Conservation (phyloP, 2,888 invertebrate genomes). For the Branchinecta sandiegonensis region DNA sequence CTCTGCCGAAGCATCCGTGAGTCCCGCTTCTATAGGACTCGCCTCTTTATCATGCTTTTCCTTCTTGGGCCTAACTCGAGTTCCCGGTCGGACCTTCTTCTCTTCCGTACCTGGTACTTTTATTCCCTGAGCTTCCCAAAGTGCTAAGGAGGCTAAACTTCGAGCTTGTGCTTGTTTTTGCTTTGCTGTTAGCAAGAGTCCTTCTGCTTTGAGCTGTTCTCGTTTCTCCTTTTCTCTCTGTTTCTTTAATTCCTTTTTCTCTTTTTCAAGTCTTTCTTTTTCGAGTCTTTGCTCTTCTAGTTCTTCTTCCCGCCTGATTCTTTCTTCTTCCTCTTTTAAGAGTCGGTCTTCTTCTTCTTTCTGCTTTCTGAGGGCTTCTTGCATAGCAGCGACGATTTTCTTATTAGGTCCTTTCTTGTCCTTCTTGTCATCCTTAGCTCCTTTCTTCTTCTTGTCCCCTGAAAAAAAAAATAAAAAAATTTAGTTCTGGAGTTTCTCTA, state of each 20-base stretch:
- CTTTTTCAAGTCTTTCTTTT: conserved; percentile 53
- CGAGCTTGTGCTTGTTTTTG: conserved; percentile 80
- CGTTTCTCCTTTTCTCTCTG: conserved; percentile 83
- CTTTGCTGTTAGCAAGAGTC: conserved; percentile 79
- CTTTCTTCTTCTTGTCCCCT: conserved; percentile 31
- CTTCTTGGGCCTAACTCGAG: conserved; percentile 55
- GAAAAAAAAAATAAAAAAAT: conserved; percentile 18
- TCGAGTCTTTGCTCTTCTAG: conserved; percentile 53
- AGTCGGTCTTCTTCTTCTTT: conserved; percentile 75
- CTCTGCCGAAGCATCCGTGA: conserved; percentile 20
- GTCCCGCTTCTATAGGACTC: conserved; percentile 25
- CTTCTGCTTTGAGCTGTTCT: conserved; percentile 87
- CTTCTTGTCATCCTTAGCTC: conserved; percentile 32
- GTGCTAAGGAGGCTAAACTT: conserved; percentile 74
- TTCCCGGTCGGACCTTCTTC: conserved; percentile 44
- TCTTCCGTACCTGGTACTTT: conserved; percentile 36
- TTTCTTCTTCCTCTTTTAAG: conserved; percentile 62
- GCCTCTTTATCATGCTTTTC: conserved; percentile 44
- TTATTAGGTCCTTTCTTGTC: conserved; percentile 55
- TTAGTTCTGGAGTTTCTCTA: conserved; percentile 16
- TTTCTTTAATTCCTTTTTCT: conserved; percentile 72
- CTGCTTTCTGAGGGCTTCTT: conserved; percentile 70
- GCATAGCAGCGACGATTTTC: conserved; percentile 76
- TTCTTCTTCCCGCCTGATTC: conserved; percentile 54
- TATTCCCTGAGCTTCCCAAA: conserved; percentile 68